Percentiles rank a stretch among this genome's conserved stretches.
phyloP scores from a whole-genome alignment of 2,797 vertebrate genomes.

The Chloroceryle inda region DNA sequence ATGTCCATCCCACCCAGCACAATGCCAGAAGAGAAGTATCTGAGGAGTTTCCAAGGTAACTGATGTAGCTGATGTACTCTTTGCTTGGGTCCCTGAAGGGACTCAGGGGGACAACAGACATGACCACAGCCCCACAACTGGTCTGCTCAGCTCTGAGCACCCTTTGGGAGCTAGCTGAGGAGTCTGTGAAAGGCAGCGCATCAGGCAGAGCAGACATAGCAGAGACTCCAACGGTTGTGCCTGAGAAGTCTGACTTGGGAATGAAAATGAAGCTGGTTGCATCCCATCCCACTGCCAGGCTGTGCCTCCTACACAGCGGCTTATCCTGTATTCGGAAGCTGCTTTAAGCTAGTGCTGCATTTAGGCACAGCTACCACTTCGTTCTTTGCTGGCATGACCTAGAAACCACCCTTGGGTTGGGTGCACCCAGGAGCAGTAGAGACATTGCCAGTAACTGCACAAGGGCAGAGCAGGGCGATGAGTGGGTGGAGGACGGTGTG shows the following conservation, averaged over 20 bases:
- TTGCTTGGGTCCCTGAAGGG: neutral
- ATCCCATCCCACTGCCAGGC: neutral
- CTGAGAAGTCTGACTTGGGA: neutral
- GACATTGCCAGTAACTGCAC: neutral
- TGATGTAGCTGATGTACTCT: neutral
- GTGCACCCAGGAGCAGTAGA: neutral
- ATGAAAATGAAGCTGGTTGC: neutral
- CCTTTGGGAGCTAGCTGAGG: neutral
- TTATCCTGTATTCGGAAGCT: accelerated
- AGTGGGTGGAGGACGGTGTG: neutral
- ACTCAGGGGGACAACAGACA: neutral
- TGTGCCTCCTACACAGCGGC: neutral
- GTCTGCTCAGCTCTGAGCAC: neutral
- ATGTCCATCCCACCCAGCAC: neutral
- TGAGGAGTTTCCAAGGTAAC: neutral
- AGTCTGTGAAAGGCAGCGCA: neutral
- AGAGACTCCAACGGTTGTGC: neutral
- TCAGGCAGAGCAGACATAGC: accelerated
- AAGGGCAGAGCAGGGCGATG: neutral
- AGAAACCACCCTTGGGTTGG: neutral
- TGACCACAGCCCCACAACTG: accelerated
- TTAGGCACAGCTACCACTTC: neutral
- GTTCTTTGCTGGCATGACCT: neutral
- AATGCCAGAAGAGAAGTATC: neutral
- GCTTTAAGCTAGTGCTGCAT: neutral